Evolutionary conservation across 2,797 vertebrate species (phyloP).

Genomic region (Harpagifer antarcticus): DNA sequence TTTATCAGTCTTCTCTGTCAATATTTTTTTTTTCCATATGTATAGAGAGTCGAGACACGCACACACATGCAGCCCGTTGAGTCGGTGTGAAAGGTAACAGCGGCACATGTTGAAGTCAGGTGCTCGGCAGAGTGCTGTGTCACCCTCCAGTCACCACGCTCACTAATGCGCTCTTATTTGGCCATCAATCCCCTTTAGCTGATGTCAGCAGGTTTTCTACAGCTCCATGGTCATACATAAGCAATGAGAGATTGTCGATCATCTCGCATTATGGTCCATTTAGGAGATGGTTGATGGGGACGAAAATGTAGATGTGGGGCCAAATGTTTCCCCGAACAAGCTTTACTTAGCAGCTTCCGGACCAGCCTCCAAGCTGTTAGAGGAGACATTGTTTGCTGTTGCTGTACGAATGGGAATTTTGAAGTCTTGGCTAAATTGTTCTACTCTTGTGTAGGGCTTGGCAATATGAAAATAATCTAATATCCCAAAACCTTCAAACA

Average conservation of each 20-base stretch:
- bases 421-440: neutral
- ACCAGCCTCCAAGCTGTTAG: neutral
- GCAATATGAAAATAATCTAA: too few species aligned
- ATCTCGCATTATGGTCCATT: constrained; percentile 55
- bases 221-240: constrained; percentile 59
- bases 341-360: constrained; percentile 9
- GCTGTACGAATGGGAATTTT: neutral
- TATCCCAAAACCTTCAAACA: too few species aligned
- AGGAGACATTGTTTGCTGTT: neutral
- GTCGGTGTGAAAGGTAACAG: constrained; percentile 5
- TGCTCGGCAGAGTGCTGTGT: neutral
- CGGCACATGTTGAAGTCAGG: constrained; percentile 1
- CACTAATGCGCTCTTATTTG: constrained; percentile 72
- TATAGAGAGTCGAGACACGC: neutral
- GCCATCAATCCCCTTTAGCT: constrained; percentile 70
- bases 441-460: neutral
- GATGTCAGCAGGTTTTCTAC: constrained; percentile 65
- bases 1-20: neutral
- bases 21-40: neutral
- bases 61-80: neutral
- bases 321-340: constrained; percentile 17
- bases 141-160: constrained; percentile 39
- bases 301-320: constrained; percentile 30
- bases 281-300: constrained; percentile 48
- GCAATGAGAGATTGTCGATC: constrained; percentile 67